Evolutionary conservation across 1,140 invertebrate genomes (phyloP), one percentile per base, ranked within the genome.

Genomic region (Zaprionus africanus): DNA sequence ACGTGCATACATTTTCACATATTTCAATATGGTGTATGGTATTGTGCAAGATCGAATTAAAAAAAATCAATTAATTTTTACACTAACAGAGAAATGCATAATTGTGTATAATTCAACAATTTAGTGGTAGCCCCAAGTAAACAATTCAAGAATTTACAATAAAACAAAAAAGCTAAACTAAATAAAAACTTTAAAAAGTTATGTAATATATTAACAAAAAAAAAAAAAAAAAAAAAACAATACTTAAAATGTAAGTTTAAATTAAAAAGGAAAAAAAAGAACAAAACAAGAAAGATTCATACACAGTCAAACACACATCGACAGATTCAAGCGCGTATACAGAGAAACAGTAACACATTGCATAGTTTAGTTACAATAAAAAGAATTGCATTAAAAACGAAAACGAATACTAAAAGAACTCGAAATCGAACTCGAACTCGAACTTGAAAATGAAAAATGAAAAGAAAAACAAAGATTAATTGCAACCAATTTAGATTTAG

Each of bases 401-500:
- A 74, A 73, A 17, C 36, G 31, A 67, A 75, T 49, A 75, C 53
- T 62, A 57, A 67, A 49, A 56, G 12, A 15, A 51, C 43, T 17
- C 9, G 43, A 49, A 49, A 11, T 51, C 17, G 57, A 74, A 54
- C 17, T 46, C 9, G 43, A 49, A 49, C 19, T 51, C 17, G 57
- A 74, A 54, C 17, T 46, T 46, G 41, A 7, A 19, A 19, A 17
- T 11, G 6, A 17, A 4, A 17, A 9, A 46, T 17, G 1, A 15
- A 12, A 38, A 15, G 36, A 1, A 38, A 46, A 46, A 6, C 1
- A 9, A 70, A 62, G 26, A 54, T 70, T 9, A 72, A 65, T 63
- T 71, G 56, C 66, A 76, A 76, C 61, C 68, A 73, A 73, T 76
- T 74, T 74, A 77, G 58, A 77, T 77, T 75, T 76, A 76, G 73